These are phyloP conservation scores for Ichneumon xanthorius DNA, from an alignment of 2,888 invertebrate species.

Conservation along the genomic window DNA sequence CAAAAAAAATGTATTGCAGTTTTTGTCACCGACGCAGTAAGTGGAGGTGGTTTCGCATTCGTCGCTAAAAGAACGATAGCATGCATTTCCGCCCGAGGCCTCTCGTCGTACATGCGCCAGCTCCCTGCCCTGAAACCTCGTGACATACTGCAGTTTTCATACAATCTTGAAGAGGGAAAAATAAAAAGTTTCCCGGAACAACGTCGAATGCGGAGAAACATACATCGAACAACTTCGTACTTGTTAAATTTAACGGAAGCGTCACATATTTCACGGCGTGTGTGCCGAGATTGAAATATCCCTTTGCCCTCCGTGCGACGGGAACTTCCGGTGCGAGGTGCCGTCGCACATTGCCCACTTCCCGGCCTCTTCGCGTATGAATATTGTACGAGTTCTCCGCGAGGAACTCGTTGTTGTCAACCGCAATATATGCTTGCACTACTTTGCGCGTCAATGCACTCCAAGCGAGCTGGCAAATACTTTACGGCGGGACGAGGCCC, in stretches of 20 bases:
- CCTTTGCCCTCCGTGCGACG: conserved; percentile 4
- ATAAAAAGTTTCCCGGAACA: conserved; percentile 36
- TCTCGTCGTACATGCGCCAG: not conserved
- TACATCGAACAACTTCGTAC: conserved; percentile 43
- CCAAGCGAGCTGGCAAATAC: not conserved
- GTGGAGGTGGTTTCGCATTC: too few relatives aligned
- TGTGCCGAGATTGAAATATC: conserved; percentile 56
- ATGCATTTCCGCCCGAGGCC: too few relatives aligned
- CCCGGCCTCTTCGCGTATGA: conserved; percentile 29
- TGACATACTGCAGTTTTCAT: conserved; percentile 24
- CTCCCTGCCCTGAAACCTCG: not conserved
- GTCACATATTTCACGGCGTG: conserved; percentile 45
- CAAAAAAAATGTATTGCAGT: too few relatives aligned
- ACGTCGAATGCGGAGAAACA: conserved; percentile 7
- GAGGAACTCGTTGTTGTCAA: conserved; percentile 32
- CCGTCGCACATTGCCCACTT: conserved; percentile 30
- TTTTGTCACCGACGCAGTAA: too few relatives aligned
- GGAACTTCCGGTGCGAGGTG: conserved; percentile 35
- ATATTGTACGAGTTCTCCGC: conserved; percentile 42
- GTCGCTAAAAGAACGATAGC: too few relatives aligned
- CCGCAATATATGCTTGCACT: conserved; percentile 46
- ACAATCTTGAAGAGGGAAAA: conserved; percentile 41
- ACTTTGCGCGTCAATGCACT: conserved; percentile 43
- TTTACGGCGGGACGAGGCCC: too few relatives aligned
- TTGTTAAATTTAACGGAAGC: conserved; percentile 53